These are phyloP conservation scores for Probosciger aterrimus DNA, from an alignment of 2,113 vertebrate genomes.

Conservation along the genomic window DNA sequence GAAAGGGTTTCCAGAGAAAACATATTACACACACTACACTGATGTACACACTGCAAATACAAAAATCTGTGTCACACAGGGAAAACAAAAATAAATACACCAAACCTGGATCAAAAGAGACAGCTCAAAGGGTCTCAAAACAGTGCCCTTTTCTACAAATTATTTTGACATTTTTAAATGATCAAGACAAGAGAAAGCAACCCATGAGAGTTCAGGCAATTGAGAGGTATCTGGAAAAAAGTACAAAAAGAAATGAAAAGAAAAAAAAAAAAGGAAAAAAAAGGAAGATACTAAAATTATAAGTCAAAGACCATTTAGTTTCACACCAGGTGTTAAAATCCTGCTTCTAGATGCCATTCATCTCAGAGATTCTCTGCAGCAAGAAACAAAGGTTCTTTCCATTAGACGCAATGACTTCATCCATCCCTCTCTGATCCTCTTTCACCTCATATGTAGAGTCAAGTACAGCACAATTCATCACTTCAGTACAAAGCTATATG, in stretches of 20 bases:
- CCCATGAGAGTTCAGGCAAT: neutral
- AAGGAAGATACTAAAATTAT: neutral
- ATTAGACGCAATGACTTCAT: conserved; percentile 14
- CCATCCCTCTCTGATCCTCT: neutral
- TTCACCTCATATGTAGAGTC: conserved; percentile 1
- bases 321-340: neutral
- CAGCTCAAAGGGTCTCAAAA: neutral
- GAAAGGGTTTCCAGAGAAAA: neutral
- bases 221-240: neutral
- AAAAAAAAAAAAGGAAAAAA: neutral
- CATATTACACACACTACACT: neutral
- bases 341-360: neutral
- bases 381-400: neutral
- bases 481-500: conserved; percentile 2
- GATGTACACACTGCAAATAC: neutral
- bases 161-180: neutral
- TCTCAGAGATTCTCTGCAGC: neutral
- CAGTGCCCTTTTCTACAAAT: neutral
- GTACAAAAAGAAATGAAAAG: neutral
- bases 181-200: neutral
- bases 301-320: conserved; percentile 12
- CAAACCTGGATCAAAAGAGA: neutral
- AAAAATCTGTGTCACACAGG: neutral
- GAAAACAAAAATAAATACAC: neutral
- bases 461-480: conserved; percentile 23